These are phyloP conservation scores for Tetragnatha montana DNA, from an alignment of 2,888 invertebrate genomes.

Conservation along the genomic window DNA sequence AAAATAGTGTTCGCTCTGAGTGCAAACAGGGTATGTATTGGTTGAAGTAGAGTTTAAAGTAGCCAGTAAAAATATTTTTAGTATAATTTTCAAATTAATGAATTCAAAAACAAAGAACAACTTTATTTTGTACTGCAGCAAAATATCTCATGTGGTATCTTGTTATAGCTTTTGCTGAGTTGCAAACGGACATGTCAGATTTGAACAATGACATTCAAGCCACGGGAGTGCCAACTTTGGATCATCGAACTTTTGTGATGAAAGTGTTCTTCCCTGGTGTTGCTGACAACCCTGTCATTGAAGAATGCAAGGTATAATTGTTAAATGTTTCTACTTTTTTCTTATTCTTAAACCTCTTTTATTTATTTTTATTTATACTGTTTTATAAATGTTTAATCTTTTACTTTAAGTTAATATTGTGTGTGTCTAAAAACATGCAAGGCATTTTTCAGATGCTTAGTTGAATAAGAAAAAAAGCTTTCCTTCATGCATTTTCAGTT, in stretches of 20 bases:
- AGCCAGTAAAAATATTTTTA: too few relatives aligned
- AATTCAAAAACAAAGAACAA: too few relatives aligned
- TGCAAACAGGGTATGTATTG: constrained; percentile 79
- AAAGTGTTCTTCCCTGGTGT: constrained; percentile 73
- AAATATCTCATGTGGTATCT: background rate
- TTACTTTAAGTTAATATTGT: too few relatives aligned
- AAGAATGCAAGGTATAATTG: constrained; percentile 71
- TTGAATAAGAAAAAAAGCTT: too few relatives aligned
- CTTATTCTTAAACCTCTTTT: background rate
- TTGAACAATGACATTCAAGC: constrained; percentile 72
- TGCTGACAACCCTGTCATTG: constrained; percentile 72
- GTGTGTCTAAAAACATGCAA: too few relatives aligned
- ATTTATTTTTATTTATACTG: background rate
- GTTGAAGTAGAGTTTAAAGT: too few relatives aligned
- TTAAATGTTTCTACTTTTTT: background rate
- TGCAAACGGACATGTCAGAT: constrained; percentile 88
- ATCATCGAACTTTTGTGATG: constrained; percentile 76
- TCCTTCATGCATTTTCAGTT: background rate
- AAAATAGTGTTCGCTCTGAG: constrained; percentile 79
- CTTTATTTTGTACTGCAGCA: too few relatives aligned
- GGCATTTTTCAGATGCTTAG: too few relatives aligned
- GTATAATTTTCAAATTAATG: too few relatives aligned
- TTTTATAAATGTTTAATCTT: too few relatives aligned
- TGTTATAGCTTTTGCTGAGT: constrained; percentile 78
- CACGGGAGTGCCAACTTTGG: constrained; percentile 92